Conservation (phyloP, 1,140 invertebrate genomes). For the Acromyrmex charruanus region DNA sequence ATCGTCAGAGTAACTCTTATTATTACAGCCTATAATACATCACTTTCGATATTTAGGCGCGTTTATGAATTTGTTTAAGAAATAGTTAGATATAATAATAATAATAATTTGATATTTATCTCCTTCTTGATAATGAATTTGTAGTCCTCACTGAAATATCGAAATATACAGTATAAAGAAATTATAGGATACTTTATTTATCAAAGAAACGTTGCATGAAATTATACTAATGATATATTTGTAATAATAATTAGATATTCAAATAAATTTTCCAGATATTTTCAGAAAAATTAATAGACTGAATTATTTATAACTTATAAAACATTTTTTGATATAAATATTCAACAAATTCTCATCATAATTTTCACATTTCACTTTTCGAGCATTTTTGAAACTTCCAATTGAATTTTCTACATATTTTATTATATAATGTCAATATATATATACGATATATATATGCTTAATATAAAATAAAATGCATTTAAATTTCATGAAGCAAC, state of each 20-base stretch:
- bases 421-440: background rate
- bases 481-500: background rate
- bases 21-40: background rate
- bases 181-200: background rate
- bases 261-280: background rate
- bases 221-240: background rate
- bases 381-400: background rate
- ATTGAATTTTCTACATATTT: background rate
- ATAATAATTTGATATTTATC: constrained; percentile 43
- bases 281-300: background rate
- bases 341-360: background rate
- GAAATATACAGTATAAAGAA: background rate
- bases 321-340: background rate
- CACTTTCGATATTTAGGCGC: background rate
- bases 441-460: background rate
- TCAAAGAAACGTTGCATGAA: background rate
- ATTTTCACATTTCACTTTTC: background rate
- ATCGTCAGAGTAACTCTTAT: constrained; percentile 12
- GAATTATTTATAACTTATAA: background rate
- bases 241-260: background rate
- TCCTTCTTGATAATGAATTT: constrained; percentile 52
- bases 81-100: background rate
- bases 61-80: background rate
- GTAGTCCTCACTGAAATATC: constrained; percentile 19
- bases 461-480: background rate